Evolutionary conservation across 2,888 invertebrate species (phyloP).

Genomic region (Eugnorisma glareosa): DNA sequence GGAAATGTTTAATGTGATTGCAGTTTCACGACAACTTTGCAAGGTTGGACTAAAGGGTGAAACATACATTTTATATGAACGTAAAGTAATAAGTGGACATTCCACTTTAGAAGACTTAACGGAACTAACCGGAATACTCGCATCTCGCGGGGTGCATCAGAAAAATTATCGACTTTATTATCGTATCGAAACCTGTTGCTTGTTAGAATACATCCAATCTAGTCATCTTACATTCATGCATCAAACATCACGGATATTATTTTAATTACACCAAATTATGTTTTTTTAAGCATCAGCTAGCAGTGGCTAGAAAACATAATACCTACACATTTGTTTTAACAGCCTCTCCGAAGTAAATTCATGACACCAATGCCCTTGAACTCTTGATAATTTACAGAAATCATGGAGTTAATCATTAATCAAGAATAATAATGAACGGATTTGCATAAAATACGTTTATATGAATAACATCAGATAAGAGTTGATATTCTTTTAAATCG

Average conservation of each 20-base stretch:
- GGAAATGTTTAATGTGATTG: not conserved
- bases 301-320: slow-evolving; percentile 39
- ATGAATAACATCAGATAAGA: slow-evolving; percentile 52
- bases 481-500: slow-evolving; percentile 59
- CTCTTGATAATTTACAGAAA: slow-evolving; percentile 69
- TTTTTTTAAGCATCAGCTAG: slow-evolving; percentile 22
- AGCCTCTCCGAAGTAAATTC: slow-evolving; percentile 46
- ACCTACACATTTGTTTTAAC: slow-evolving; percentile 50
- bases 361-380: slow-evolving; percentile 70
- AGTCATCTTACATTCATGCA: slow-evolving; percentile 60
- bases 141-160: slow-evolving; percentile 63
- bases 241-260: slow-evolving; percentile 57
- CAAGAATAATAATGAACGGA: slow-evolving; percentile 68
- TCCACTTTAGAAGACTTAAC: slow-evolving; percentile 66
- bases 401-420: slow-evolving; percentile 70
- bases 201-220: slow-evolving; percentile 43
- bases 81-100: slow-evolving; percentile 61
- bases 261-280: slow-evolving; percentile 52
- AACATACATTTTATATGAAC: slow-evolving; percentile 45
- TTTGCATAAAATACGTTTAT: slow-evolving; percentile 69
- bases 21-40: slow-evolving; percentile 21
- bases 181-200: slow-evolving; percentile 56
- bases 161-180: slow-evolving; percentile 68
- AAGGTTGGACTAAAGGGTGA: slow-evolving; percentile 35
- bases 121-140: slow-evolving; percentile 65